Evolutionary conservation across 2,797 vertebrate species (phyloP), one percentile per base, ranked within the genome.

Genomic region (Acipenser oxyrinchus): DNA sequence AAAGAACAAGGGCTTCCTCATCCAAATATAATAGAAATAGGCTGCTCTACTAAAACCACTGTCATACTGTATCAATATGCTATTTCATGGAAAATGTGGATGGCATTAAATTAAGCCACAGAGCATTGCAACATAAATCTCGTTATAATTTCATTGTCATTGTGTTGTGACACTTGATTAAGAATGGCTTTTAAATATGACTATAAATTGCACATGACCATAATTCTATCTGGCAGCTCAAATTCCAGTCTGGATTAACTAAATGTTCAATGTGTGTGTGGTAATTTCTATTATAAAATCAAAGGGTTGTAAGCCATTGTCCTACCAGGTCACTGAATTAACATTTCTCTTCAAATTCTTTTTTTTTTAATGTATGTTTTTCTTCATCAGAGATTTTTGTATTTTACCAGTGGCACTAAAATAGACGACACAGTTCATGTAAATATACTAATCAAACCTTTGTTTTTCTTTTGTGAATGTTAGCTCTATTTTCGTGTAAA

Each of bases 141-240:
- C 73, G 82, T 81, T 68, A 81, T 85, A 87, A 89, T 89, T 90
- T 87, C 87, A 82, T 83, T 84, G 85, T 87, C 86, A 87, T 73
- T 78, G 69, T 88, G 84, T 87, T 89, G 81, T 88, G 88, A 89
- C 84, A 86, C 80, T 85, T 85, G 76, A 79, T 84, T 89, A 84
- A 88, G 87, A 87, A 88, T 83, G 83, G 70, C 83, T 88, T 88
- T 88, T 89, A 89, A 90, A 88, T 90, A 81, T 83, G 80, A 79
- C 74, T 79, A 87, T 90, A 88, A 88, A 88, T 89, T 88, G 87
- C 80, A 84, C 81, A 86, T 84, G 84, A 88, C 84, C 77, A 53
- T 53, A 80, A 85, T 83, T 80, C 78, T 78, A 82, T 71, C 72
- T 83, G 81, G 84, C 85, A 84, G 73, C 74, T 77, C 83, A 86